Conservation (phyloP, 2,113 vertebrate species). For the Synodontis membranacea region DNA sequence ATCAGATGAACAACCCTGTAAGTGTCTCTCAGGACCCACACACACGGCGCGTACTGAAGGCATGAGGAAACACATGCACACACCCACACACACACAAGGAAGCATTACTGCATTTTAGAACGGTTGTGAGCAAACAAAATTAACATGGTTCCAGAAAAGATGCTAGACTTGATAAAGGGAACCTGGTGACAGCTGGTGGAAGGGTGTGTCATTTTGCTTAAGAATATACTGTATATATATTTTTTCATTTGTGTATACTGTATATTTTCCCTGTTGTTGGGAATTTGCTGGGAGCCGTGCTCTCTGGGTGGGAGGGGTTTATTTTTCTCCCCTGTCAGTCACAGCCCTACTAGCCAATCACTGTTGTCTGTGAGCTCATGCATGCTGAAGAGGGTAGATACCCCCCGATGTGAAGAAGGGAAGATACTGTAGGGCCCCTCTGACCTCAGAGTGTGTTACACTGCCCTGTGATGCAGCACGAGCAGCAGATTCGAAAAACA, state of each 20-base stretch:
- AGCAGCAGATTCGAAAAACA: too few relatives aligned
- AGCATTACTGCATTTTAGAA: background rate
- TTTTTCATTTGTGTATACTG: background rate
- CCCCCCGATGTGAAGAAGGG: too few relatives aligned
- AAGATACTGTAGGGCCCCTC: too few relatives aligned
- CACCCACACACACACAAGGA: background rate
- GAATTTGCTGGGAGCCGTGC: background rate
- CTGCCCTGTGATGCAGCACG: too few relatives aligned
- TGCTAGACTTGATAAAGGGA: background rate
- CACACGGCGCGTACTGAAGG: conserved; percentile 59
- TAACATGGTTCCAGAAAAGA: background rate
- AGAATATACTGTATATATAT: background rate
- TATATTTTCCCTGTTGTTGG: background rate
- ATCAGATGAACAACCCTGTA: conserved; percentile 99
- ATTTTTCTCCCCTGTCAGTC: background rate
- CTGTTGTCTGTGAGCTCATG: background rate
- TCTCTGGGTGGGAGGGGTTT: background rate
- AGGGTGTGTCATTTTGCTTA: background rate
- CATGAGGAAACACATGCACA: conserved; percentile 20
- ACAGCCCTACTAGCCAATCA: background rate
- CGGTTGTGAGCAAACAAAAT: background rate
- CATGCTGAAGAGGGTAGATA: background rate
- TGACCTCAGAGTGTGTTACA: too few relatives aligned
- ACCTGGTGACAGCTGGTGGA: background rate
- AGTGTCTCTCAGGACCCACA: conserved; percentile 81